Evolutionary conservation across 2,888 invertebrate genomes (phyloP).

Genomic region (Mesorhabditis spiculigera): DNA sequence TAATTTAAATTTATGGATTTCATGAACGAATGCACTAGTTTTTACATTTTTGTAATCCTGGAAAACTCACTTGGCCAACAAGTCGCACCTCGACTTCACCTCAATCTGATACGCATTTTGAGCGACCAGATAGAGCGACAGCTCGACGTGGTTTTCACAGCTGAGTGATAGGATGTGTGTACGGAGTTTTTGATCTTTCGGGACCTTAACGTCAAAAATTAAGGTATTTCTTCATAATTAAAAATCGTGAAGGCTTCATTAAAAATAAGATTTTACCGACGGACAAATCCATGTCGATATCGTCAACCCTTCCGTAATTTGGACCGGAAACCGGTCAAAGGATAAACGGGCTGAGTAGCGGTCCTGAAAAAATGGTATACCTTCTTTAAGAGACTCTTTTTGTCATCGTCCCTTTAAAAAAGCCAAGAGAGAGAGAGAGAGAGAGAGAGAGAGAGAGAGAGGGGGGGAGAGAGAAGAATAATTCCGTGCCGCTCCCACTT

Average conservation of each 20-base stretch:
- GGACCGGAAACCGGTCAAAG: neutral
- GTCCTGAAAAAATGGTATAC: too few relatives aligned
- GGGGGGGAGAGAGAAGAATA: too few relatives aligned
- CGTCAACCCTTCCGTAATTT: neutral
- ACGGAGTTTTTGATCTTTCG: neutral
- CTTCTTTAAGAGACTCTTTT: too few relatives aligned
- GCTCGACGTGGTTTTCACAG: neutral
- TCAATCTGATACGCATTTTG: neutral
- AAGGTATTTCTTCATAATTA: neutral
- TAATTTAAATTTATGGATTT: too few relatives aligned
- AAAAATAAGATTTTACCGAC: neutral
- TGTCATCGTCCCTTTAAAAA: too few relatives aligned
- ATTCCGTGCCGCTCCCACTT: neutral
- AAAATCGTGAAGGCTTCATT: neutral
- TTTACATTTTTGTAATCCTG: neutral
- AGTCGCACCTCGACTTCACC: neutral
- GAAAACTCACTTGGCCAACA: neutral
- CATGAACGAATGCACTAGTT: too few relatives aligned
- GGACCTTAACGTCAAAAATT: neutral
- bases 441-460: too few relatives aligned
- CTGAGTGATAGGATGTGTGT: neutral
- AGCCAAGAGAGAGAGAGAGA: too few relatives aligned
- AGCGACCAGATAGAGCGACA: neutral
- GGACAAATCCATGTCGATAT: conserved; percentile 2
- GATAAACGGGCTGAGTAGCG: neutral